Base-by-base conservation (phyloP, 1,140 invertebrate species). In the Bombus confusus region DNA sequence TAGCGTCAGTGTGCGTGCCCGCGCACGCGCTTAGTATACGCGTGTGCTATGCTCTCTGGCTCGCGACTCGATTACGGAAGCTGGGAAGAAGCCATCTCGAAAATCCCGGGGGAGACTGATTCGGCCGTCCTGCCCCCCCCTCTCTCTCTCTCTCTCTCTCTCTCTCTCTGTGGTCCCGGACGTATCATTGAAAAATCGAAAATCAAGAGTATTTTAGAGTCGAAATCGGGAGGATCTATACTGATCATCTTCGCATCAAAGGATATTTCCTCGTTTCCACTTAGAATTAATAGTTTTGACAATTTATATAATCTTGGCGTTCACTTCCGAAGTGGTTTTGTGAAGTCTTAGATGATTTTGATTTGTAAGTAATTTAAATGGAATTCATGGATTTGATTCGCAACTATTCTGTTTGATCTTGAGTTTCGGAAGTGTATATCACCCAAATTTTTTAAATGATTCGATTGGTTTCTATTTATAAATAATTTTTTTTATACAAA, bases 21-120 rank as follows among this genome's bases (percentile, higher is more conserved):
- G 74, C 83, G 77, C 64, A 43, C 57, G 64, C 80, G 37, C 25
- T 18, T 34, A 18, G 77, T 71, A 74, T n/a, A 81, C 78, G 81
- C 74, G 34, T 75, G 52, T 62, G 52, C 52, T 52, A 6, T 25
- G 31, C 31, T 62, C 59, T 62, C 59, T 62, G 59, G 41, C 57
- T 39, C 75, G 59, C 78, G 87, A 91, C 84, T 91, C 90, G 90
- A 91, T 91, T 91, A 92, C 88, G 87, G 72, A 86, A 81, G 88
- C 86, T 84, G 82, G 80, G 80, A 92, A 91, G 92, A 92, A 92
- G 91, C 92, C 91, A 88, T 91, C 82, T 80, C 74, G 84, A 57
- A 83, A 89, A 91, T 92, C 93, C 91, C 88, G 59, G 71, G 88
- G 86, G 90, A 93, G 80, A 78, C 84, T 57, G 59, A 83, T 85